Evolutionary conservation across 1,140 invertebrate genomes (phyloP).

Genomic region (Ceratina calcarata): DNA sequence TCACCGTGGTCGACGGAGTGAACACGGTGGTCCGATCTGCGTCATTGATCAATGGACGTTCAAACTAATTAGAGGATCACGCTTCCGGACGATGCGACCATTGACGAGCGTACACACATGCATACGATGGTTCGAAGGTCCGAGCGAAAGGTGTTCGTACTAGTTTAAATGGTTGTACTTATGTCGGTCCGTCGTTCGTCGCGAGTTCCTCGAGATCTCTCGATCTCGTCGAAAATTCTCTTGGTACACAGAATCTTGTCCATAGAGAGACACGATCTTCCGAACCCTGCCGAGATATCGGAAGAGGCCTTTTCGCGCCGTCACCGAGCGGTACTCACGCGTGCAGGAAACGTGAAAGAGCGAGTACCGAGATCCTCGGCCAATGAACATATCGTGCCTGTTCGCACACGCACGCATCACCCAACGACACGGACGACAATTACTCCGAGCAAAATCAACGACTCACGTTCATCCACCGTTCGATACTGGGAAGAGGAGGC

Average conservation of each 20-base stretch:
- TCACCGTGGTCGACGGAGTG: slow-evolving; percentile 4
- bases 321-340: not conserved
- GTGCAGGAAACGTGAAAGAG: not conserved
- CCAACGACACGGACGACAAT: slow-evolving; percentile 20
- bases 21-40: slow-evolving; percentile 24
- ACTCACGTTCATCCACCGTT: slow-evolving; percentile 31
- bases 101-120: not conserved
- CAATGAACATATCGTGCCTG: slow-evolving; percentile 7
- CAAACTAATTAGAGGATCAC: slow-evolving; percentile 33
- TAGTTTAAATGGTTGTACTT: too few relatives aligned
- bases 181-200: too few relatives aligned
- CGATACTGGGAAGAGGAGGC: slow-evolving; percentile 5
- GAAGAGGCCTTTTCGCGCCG: too few relatives aligned
- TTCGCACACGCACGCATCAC: not conserved
- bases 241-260: too few relatives aligned
- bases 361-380: slow-evolving; percentile 1
- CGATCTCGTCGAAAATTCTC: too few relatives aligned
- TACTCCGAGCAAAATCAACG: slow-evolving; percentile 19
- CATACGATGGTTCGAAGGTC: too few relatives aligned
- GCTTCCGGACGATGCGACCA: not conserved
- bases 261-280: not conserved
- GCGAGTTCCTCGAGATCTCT: too few relatives aligned
- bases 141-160: too few relatives aligned
- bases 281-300: not conserved
- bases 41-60: slow-evolving; percentile 30